Evolutionary conservation across 2,888 invertebrate genomes (phyloP), one percentile per base, ranked within the genome.

Genomic region (Petrophora chlorosata): DNA sequence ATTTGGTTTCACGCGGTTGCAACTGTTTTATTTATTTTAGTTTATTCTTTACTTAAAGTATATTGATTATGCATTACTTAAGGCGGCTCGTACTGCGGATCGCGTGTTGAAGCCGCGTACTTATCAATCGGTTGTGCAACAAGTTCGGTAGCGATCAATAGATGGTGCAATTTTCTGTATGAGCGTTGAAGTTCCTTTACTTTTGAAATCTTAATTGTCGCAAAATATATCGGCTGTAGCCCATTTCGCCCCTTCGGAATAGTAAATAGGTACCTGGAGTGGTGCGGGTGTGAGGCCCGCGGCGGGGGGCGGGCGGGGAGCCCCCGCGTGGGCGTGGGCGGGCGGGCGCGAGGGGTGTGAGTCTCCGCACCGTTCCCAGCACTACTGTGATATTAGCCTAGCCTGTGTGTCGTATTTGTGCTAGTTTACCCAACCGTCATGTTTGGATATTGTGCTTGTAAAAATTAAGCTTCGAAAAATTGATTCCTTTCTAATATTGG

Each of bases 351-450:
- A 65, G 59, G 53, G 61, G 58, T 63, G 65, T 61, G 67, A 65
- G 72, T 70, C 70, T 75, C 73, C 73, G 84, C 81, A 73, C 85
- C 85, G 87, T 87, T 89, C 88, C 87, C 88, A 83, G 89, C 82
- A 87, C 87, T 85, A 82, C 89, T 90, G 89, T 90, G 89, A 90
- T 90, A 90, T 90, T 90, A 90, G 89, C 85, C 86, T 90, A 90
- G 87, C 85, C 84, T 87, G 82, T 85, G 83, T 87, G 85, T 88
- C 81, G 89, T 88, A 84, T 88, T 85, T 85, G 87, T 88, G 87
- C 89, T 88, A 88, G 86, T 84, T 86, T 82, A 54, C 73, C 82
- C 79, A 79, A 78, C 77, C 76, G 68, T 73, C 65, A 78, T 80
- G 79, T 86, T 83, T 81, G 76, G 75, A 82, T 73, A 79, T 78